Percentiles rank a stretch among this genome's conserved stretches.
These are phyloP conservation scores for Podilymbus podiceps DNA, from an alignment of 2,113 vertebrate species.

Conservation along the genomic window DNA sequence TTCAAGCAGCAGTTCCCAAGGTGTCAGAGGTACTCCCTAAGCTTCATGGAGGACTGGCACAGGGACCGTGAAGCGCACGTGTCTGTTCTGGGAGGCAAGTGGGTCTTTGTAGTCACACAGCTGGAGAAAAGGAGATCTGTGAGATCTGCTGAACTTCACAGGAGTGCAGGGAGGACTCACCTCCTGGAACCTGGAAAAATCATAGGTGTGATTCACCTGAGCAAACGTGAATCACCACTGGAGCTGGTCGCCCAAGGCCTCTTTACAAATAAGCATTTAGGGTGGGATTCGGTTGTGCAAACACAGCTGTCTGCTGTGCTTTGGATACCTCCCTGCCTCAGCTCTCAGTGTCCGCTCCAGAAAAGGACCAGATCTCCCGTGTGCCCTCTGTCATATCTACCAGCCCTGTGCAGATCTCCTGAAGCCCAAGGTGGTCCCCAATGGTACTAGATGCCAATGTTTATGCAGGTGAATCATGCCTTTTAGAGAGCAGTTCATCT, in stretches of 20 bases:
- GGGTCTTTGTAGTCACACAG: no score
- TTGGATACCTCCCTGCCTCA: neutral
- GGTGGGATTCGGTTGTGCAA: neutral
- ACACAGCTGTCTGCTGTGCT: rapidly evolving
- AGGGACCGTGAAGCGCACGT: rapidly evolving
- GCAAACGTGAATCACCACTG: rapidly evolving
- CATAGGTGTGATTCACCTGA: neutral
- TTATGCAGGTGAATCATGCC: neutral
- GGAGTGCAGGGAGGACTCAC: neutral
- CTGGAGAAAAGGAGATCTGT: neutral
- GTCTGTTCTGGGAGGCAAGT: neutral
- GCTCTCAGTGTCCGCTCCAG: neutral
- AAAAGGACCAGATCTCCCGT: neutral
- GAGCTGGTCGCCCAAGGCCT: no score
- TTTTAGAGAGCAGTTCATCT: neutral
- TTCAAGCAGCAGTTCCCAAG: neutral
- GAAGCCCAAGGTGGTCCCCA: neutral
- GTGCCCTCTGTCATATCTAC: neutral
- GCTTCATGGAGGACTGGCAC: neutral
- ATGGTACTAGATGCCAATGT: neutral
- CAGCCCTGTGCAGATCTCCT: neutral
- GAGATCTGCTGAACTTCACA: neutral
- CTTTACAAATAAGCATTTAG: no score
- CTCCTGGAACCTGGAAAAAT: neutral
- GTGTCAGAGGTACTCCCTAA: neutral